Base-by-base conservation (phyloP, 2,888 invertebrate species). In the Orthonychiurus folsomi region DNA sequence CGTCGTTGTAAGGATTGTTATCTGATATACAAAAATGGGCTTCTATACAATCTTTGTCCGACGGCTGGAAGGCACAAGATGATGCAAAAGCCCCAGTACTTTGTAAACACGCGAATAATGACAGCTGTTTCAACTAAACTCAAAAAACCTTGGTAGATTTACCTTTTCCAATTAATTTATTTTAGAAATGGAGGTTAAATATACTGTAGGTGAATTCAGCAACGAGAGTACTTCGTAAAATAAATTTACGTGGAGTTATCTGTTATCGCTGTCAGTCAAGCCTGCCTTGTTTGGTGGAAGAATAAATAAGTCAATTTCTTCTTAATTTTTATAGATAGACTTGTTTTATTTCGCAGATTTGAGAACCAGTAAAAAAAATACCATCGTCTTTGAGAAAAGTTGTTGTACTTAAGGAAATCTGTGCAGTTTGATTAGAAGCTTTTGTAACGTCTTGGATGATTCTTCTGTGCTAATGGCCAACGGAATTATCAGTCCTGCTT, bases 1-100 rank as follows among this genome's bases (percentile, higher is more conserved):
- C 80, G 84, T 61, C 83, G 92, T 50, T 93, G 93, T 75, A 86
- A 85, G 76, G 85, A 86, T 73, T 93, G 93, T 75, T 87, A 85
- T 73, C 81, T 86, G 73, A 85, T 88, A 15, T 79, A 81, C 53
- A 78, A 86, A 62, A 81, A 87, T 72, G 83, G 86, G 69, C 81
- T 87, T 63, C 75, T 83, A 71, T 87, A 84, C 76, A 84, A 88
- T 52, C 83, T 87, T 69, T 93, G 92, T 72, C 85, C 85, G 61
- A 85, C 84, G 27, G 84, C 84, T 74, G 86, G 85, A 24, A 82
- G 90, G 48, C 92, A 93, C 75, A 92, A 92, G 75, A 90, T 90
- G 78, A 86, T 86, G 83, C 78, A 84, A 20, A 85, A 85, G 80
- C 81, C 83, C 63, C 81, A 84, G 63, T 82, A 83, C 68, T 85